Base-by-base conservation (phyloP, 2,797 vertebrate genomes). In the Schizothorax lantsangensis region DNA sequence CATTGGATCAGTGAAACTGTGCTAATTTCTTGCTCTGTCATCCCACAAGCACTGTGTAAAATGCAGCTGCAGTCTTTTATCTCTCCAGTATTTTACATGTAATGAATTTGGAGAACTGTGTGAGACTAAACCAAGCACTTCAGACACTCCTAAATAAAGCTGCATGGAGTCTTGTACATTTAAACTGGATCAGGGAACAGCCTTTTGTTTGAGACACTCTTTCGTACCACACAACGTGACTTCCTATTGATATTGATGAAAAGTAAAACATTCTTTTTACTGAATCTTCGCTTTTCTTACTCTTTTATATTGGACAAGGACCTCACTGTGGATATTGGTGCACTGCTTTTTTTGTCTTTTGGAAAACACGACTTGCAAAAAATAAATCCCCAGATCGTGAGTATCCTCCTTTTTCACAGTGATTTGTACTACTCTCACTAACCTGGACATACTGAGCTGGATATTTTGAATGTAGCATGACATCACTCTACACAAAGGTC, bases 181-280 rank as follows among this genome's bases (percentile, higher is more conserved):
- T 54, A 85, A 90, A 91, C 92, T 90, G 92, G 90, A 94, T 95
- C 95, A 95, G 94, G 94, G 92, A 95, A 91, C 87, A 85, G 89
- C 91, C 91, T 88, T 86, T 88, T 87, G 40, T 89, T 91, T 88
- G 77, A 88, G 90, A 90, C 82, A 84, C 86, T 92, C 59, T 90
- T 88, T 92, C 93, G 84, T 91, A 85, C 81, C 38, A 84, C 74
- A 84, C 68, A 54, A 86, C 33, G 40, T 15, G 23, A 89, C 79
- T 85, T 88, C 80, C 59, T 87, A 57, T 78, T 92, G 93, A 89
- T 88, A 91, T 90, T 92, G 84, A 89, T 87, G 80, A 91, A 91
- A 93, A 87, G 72, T 86, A 79, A 57, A 69, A 68, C 83, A 5
- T 77, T 89, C 86, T 93, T 93, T 93, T 81, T 89, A 91, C 71